Evolutionary conservation across 2,797 vertebrate species (phyloP).

Genomic region (Thamnophis elegans): DNA sequence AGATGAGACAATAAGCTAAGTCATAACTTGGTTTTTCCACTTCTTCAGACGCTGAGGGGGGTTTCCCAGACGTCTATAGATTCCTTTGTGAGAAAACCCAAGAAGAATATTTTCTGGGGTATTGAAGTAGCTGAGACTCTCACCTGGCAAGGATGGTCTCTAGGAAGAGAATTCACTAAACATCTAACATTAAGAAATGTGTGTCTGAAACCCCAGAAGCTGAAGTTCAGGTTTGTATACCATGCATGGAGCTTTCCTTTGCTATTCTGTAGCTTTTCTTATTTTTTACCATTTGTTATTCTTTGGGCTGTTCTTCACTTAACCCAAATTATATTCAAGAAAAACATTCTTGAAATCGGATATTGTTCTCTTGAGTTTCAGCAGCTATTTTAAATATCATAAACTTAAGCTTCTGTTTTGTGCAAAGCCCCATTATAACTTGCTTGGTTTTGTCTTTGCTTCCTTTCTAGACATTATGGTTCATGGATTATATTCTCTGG

Average conservation of each 20-base stretch:
- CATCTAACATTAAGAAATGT: constrained; percentile 80
- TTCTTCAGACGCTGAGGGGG: not conserved
- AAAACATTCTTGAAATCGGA: not conserved
- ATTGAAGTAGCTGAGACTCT: constrained; percentile 77
- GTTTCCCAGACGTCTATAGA: not conserved
- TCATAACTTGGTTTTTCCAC: not conserved
- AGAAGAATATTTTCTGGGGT: constrained; percentile 71
- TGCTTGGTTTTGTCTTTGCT: not conserved
- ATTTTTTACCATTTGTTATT: not conserved
- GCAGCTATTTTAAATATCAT: not conserved
- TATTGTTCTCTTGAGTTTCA: not conserved
- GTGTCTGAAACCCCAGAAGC: constrained; percentile 76
- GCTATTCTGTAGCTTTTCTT: not conserved
- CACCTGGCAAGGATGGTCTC: constrained; percentile 82
- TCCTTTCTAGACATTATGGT: not conserved
- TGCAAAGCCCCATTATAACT: not conserved
- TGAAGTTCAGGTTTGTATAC: constrained; percentile 77
- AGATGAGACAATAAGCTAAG: not conserved
- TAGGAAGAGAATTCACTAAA: constrained; percentile 77
- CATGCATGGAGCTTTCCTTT: not conserved
- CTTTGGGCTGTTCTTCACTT: not conserved
- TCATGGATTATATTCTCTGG: not conserved
- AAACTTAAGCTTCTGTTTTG: not conserved
- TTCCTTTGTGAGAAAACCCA: constrained; percentile 30
- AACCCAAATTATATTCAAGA: not conserved